phyloP scores from a whole-genome alignment of 2,797 vertebrate genomes.

The Microchirus variegatus region DNA sequence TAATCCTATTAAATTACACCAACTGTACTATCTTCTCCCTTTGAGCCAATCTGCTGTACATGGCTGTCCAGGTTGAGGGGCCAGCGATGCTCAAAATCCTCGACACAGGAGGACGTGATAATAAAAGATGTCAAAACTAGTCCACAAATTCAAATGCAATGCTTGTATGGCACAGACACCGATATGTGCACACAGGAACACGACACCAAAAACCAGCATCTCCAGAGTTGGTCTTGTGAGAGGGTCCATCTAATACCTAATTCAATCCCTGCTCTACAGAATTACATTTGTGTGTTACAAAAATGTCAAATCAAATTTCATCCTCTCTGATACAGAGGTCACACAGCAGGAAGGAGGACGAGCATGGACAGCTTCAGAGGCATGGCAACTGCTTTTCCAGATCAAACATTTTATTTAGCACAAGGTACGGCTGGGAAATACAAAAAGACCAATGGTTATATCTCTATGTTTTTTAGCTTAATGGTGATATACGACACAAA shows the following conservation, averaged over 20 bases:
- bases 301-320: constrained; percentile 34
- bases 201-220: background rate
- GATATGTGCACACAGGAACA: background rate
- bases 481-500: too few relatives aligned
- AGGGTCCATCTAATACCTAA: constrained; percentile 29
- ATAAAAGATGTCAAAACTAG: constrained; percentile 14
- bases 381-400: constrained; percentile 8
- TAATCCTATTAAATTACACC: constrained; percentile 56
- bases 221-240: constrained; percentile 9
- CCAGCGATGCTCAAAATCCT: constrained; percentile 12
- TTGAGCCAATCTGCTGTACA: constrained; percentile 3
- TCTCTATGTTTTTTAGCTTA: too few relatives aligned
- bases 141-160: background rate
- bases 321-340: constrained; percentile 28
- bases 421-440: too few relatives aligned
- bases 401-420: constrained; percentile 10
- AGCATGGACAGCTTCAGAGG: constrained; percentile 18
- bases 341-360: background rate
- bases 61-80: constrained; percentile 22
- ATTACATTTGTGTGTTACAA: constrained; percentile 33
- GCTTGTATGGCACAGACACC: background rate
- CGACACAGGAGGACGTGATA: constrained; percentile 7
- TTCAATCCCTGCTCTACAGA: constrained; percentile 25
- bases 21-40: constrained; percentile 10
- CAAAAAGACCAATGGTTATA: too few relatives aligned